Base-by-base conservation (phyloP, 2,888 invertebrate species). In the Idaea aversata region DNA sequence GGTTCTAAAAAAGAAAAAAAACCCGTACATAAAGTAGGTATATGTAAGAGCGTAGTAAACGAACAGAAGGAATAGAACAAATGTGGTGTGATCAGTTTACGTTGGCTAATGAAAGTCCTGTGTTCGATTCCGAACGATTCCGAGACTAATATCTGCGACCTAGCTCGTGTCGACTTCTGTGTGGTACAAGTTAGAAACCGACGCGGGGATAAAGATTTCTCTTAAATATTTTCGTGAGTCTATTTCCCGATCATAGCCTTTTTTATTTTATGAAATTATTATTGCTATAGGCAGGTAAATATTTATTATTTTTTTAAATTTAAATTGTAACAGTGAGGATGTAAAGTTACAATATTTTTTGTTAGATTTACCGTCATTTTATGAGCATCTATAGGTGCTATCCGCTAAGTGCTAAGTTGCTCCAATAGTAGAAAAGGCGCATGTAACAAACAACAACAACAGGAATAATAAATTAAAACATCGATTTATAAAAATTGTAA, bases 51-150 rank as follows among this genome's bases (percentile, higher is more conserved):
- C 5, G 36, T 36, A 5, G 36, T 36, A 36, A 13, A 47, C 7
- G 10, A 4, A 13, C 2, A 47, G 10, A 7, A 16, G 4, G 10
- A 10, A 34, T 10, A 16, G 25, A 79, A 78, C 74, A 72, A 78
- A 80, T 78, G 72, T 70, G 64, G 58, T 66, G 75, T 78, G 75
- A 79, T 80, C 79, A 72, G 73, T 80, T 76, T 73, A 71, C 71
- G 71, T 65, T 71, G 72, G 76, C 73, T 79, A 81, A 82, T 80
- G 79, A 80, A 80, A 80, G 76, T 74, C 77, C 77, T 76, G 69
- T 73, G 78, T 79, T 77, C 73, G 73, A 70, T 77, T 76, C 72
- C 70, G 69, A 25, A 47, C 47, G 7, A 13, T 47, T 47, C 47
- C 13, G 13, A 77, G 78, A 79, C 77, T 74, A 79, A 80, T 79